A percentile compares a stretch with the other conserved stretches of the same genome.
These are phyloP conservation scores for Chironomus tepperi DNA, from an alignment of 1,140 invertebrate species.

Conservation along the genomic window DNA sequence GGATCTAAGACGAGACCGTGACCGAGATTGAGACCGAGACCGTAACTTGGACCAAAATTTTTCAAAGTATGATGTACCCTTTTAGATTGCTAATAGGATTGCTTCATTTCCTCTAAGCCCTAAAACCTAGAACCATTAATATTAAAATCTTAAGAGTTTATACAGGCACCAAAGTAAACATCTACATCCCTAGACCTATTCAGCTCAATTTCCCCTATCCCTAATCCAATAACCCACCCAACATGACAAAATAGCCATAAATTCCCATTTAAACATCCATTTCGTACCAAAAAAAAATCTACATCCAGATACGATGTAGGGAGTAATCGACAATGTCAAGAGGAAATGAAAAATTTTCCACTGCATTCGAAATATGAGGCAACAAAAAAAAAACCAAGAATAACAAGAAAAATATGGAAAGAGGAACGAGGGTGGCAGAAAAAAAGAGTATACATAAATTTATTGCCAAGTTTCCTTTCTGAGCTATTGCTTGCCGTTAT, in stretches of 20 bases:
- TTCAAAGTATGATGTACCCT: too few relatives aligned
- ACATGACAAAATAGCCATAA: not conserved
- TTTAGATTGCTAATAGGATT: too few relatives aligned
- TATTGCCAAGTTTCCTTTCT: not conserved
- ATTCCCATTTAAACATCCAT: not conserved
- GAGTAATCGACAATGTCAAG: not conserved
- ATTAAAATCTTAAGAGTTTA: too few relatives aligned
- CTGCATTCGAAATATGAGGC: not conserved
- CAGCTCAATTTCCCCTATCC: not conserved
- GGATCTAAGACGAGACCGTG: too few relatives aligned
- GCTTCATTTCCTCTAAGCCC: too few relatives aligned
- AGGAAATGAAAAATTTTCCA: slow-evolving; percentile 14
- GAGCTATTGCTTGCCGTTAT: not conserved
- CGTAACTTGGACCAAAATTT: too few relatives aligned
- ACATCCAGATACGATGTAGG: not conserved
- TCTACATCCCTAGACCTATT: too few relatives aligned
- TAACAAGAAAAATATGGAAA: not conserved
- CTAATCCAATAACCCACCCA: not conserved
- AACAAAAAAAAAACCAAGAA: not conserved
- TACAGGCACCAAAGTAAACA: too few relatives aligned
- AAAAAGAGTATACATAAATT: not conserved
- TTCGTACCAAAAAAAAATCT: not conserved
- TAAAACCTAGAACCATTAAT: too few relatives aligned
- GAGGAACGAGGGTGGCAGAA: not conserved
- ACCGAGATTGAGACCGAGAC: too few relatives aligned